phyloP scores from a whole-genome alignment of 92 coral and sea anemone species.

The Heliopora coerulea region DNA sequence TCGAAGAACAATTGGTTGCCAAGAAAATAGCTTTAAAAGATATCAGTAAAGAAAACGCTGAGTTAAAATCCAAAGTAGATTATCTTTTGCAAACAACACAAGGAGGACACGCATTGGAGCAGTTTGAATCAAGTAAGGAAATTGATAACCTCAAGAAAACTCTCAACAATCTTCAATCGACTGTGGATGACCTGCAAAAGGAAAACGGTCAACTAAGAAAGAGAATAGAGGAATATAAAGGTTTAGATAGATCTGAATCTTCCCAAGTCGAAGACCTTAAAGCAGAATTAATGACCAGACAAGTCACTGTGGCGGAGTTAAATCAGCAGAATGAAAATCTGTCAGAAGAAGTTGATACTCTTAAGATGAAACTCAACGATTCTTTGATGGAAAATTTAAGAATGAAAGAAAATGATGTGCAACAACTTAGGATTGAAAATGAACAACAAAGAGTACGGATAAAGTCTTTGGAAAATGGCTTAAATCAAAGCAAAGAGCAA shows the following conservation, averaged over 20 bases:
- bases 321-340: conserved; percentile 61
- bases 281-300: conserved; percentile 61
- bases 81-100: conserved; percentile 51
- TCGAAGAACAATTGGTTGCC: conserved; percentile 90
- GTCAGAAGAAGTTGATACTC: conserved; percentile 58
- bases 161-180: conserved; percentile 66
- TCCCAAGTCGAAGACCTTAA: conserved; percentile 68
- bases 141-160: conserved; percentile 71
- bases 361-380: conserved; percentile 54
- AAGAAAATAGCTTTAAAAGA: conserved; percentile 92
- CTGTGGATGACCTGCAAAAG: conserved; percentile 76
- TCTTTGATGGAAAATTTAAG: conserved; percentile 69
- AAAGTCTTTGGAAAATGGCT: conserved; percentile 32
- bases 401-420: conserved; percentile 71
- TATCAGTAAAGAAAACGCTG: conserved; percentile 96
- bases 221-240: conserved; percentile 58
- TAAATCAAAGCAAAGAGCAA: conserved; percentile 21
- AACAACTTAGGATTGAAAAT: conserved; percentile 75
- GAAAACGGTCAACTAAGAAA: conserved; percentile 79
- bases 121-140: conserved; percentile 68
- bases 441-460: conserved; percentile 63
- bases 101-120: conserved; percentile 73
- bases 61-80: conserved; percentile 78
- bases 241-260: conserved; percentile 54
- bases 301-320: conserved; percentile 66